phyloP scores from a whole-genome alignment of 2,113 vertebrate species.

The Malurus melanocephalus region DNA sequence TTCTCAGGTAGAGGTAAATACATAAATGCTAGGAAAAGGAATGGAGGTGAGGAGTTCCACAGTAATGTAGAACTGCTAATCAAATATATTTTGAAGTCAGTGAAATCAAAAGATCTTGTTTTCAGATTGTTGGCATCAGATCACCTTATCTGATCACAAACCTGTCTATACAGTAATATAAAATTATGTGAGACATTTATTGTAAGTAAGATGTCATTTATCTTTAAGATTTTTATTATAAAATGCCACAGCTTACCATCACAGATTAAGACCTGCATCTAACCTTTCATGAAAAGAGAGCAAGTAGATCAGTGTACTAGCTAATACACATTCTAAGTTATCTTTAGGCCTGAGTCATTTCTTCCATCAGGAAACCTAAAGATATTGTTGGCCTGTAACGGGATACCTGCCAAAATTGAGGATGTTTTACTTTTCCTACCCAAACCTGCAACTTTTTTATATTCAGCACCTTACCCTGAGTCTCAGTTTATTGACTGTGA shows the following conservation, averaged over 20 bases:
- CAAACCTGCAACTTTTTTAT: background rate
- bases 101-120: background rate
- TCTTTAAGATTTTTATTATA: background rate
- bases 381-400: background rate
- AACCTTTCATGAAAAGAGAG: background rate
- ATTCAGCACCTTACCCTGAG: background rate
- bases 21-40: background rate
- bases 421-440: background rate
- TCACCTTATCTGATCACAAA: slow-evolving; percentile 16
- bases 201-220: background rate
- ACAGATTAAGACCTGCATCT: background rate
- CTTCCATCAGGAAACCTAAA: background rate
- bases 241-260: background rate
- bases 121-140: slow-evolving; percentile 11
- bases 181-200: background rate
- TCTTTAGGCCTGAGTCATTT: background rate
- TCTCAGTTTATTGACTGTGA: background rate
- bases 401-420: background rate
- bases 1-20: slow-evolving; percentile 14
- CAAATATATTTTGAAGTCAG: slow-evolving; percentile 8
- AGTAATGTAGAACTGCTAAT: background rate
- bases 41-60: background rate
- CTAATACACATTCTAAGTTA: background rate
- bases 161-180: background rate
- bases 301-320: background rate